phyloP scores from a whole-genome alignment of 2,113 vertebrate species.

The Chaetodon auriga region DNA sequence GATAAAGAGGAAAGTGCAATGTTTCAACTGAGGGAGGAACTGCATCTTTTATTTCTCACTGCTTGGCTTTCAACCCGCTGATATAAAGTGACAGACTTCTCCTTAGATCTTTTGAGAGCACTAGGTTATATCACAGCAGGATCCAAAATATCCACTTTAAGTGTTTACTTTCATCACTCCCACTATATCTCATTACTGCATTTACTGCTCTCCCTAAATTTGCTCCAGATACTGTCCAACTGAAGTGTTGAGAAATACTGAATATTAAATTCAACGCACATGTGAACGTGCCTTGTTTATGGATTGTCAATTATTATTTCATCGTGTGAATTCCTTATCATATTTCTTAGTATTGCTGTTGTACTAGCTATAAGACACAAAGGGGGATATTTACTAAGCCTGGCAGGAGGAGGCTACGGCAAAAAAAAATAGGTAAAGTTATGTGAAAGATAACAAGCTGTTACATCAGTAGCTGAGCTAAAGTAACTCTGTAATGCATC shows the following conservation, averaged over 20 bases:
- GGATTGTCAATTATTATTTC: background rate
- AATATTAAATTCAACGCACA: background rate
- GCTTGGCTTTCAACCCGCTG: background rate
- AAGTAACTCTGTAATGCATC: background rate
- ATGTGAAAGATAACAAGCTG: slow-evolving; percentile 1
- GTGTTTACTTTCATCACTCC: slow-evolving; percentile 23
- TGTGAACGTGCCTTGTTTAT: background rate
- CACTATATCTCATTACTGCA: background rate
- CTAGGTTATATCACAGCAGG: slow-evolving; percentile 31
- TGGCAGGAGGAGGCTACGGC: too few relatives aligned
- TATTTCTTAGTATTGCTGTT: background rate
- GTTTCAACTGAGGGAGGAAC: background rate
- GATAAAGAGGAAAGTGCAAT: background rate
- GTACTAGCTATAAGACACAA: background rate
- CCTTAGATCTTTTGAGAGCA: slow-evolving; percentile 12
- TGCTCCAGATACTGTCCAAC: background rate
- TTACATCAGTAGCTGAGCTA: background rate
- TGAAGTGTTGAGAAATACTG: background rate
- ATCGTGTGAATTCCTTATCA: background rate
- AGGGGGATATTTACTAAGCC: background rate
- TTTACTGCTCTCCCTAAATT: background rate
- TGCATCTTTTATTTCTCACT: background rate
- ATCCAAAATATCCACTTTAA: slow-evolving; percentile 27
- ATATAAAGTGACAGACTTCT: background rate
- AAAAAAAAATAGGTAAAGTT: slow-evolving; percentile 8